phyloP scores from a whole-genome alignment of 2,888 invertebrate species.

The Omphaloscelis lunosa region DNA sequence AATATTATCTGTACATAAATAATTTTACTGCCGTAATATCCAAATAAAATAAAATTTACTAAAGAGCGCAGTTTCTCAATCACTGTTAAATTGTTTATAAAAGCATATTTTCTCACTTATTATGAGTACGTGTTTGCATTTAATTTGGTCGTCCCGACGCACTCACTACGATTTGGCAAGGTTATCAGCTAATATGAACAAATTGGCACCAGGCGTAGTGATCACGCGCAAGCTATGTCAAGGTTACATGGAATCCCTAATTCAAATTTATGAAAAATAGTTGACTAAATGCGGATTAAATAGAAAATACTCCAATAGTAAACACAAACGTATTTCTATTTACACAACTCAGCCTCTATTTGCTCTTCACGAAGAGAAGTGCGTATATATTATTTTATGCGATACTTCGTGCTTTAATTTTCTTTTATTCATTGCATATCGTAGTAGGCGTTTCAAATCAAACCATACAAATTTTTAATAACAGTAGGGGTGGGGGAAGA shows the following conservation, averaged over 20 bases:
- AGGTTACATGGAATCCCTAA: slow-evolving; percentile 63
- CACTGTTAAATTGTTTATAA: slow-evolving; percentile 15
- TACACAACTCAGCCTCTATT: background rate
- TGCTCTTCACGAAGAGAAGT: background rate
- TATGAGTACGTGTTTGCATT: slow-evolving; percentile 36
- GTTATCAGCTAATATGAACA: slow-evolving; percentile 70
- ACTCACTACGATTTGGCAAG: slow-evolving; percentile 71
- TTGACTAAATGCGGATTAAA: slow-evolving; percentile 7
- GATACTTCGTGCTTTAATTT: background rate
- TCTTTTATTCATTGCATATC: slow-evolving; percentile 1
- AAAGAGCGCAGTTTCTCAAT: slow-evolving; percentile 36
- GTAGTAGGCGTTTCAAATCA: background rate
- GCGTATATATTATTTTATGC: background rate
- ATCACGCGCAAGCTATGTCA: slow-evolving; percentile 70
- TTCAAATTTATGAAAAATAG: slow-evolving; percentile 44
- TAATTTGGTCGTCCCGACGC: slow-evolving; percentile 67
- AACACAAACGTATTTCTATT: slow-evolving; percentile 6
- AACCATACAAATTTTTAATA: slow-evolving; percentile 10
- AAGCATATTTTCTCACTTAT: slow-evolving; percentile 27
- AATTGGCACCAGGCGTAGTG: slow-evolving; percentile 71
- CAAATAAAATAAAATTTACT: slow-evolving; percentile 33
- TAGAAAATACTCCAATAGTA: background rate
- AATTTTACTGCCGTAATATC: slow-evolving; percentile 33
- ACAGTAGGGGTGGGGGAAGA: background rate
- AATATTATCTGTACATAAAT: slow-evolving; percentile 44